A percentile compares a stretch with the other conserved stretches of the same genome.
These are phyloP conservation scores for Chydorus sphaericus DNA, from an alignment of 2,888 invertebrate genomes.

Conservation along the genomic window DNA sequence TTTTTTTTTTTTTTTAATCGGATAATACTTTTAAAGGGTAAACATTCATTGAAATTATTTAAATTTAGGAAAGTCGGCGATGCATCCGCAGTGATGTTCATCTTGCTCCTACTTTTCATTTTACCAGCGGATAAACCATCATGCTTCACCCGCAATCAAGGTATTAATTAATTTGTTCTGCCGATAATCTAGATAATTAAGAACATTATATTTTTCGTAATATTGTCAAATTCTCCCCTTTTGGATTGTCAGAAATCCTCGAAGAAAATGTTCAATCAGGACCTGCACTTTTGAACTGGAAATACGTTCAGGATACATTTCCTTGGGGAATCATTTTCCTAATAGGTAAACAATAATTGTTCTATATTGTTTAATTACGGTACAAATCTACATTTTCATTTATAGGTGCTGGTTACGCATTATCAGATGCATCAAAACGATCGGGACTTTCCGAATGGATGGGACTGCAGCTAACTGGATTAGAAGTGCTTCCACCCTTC, in stretches of 20 bases:
- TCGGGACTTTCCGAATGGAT: conserved; percentile 64
- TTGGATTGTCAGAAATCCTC: background rate
- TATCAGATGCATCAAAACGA: conserved; percentile 68
- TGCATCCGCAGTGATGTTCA: conserved; percentile 26
- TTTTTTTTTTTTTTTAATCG: too few species aligned
- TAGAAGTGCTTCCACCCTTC: conserved; percentile 45
- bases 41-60: too few species aligned
- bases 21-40: too few species aligned
- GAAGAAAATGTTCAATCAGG: conserved; percentile 36
- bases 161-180: too few species aligned
- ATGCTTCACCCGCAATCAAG: background rate
- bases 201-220: too few species aligned
- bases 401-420: conserved; percentile 69
- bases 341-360: too few species aligned
- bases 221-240: background rate
- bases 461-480: conserved; percentile 49
- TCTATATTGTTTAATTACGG: too few species aligned
- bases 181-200: too few species aligned
- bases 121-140: conserved; percentile 26
- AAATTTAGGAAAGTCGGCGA: conserved; percentile 10
- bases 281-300: conserved; percentile 65
- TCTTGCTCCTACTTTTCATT: conserved; percentile 31
- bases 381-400: too few species aligned
- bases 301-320: conserved; percentile 63
- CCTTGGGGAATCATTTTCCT: conserved; percentile 82